phyloP scores from a whole-genome alignment of 2,113 vertebrate species.

The Girardinichthys multiradiatus region DNA sequence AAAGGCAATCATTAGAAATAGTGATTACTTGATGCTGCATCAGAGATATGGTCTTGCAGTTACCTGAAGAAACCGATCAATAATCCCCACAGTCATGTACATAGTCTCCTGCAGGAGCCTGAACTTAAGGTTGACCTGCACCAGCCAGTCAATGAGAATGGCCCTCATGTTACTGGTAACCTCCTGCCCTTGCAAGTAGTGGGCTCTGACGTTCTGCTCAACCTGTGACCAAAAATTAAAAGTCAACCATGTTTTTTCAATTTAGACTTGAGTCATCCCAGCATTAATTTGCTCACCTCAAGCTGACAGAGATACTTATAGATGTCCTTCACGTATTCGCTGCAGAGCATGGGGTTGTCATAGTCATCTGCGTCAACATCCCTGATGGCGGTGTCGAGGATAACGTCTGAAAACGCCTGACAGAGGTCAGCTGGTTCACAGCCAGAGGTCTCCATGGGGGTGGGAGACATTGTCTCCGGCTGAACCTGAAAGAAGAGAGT shows the following conservation, averaged over 20 bases:
- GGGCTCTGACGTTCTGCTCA: constrained; percentile 78
- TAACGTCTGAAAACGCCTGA: constrained; percentile 84
- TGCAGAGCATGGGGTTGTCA: constrained; percentile 84
- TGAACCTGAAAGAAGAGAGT: constrained; percentile 34
- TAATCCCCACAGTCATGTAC: constrained; percentile 88
- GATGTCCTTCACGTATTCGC: constrained; percentile 87
- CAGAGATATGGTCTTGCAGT: not conserved
- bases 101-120: constrained; percentile 87
- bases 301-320: constrained; percentile 85
- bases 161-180: constrained; percentile 87
- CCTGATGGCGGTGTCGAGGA: constrained; percentile 77
- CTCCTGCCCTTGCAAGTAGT: constrained; percentile 82
- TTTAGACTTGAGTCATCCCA: not conserved
- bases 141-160: constrained; percentile 89
- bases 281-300: constrained; percentile 73
- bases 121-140: constrained; percentile 86
- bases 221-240: constrained; percentile 57
- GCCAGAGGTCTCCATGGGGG: constrained; percentile 79
- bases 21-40: too few relatives aligned
- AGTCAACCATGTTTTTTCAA: not conserved
- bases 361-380: constrained; percentile 83
- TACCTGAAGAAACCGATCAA: constrained; percentile 90
- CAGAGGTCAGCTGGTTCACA: constrained; percentile 76
- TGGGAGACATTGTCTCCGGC: constrained; percentile 68
- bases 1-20: not conserved